Evolutionary conservation across 1,140 invertebrate genomes (phyloP), one percentile per base, ranked within the genome.

Genomic region (Himalopsyche phryganea): DNA sequence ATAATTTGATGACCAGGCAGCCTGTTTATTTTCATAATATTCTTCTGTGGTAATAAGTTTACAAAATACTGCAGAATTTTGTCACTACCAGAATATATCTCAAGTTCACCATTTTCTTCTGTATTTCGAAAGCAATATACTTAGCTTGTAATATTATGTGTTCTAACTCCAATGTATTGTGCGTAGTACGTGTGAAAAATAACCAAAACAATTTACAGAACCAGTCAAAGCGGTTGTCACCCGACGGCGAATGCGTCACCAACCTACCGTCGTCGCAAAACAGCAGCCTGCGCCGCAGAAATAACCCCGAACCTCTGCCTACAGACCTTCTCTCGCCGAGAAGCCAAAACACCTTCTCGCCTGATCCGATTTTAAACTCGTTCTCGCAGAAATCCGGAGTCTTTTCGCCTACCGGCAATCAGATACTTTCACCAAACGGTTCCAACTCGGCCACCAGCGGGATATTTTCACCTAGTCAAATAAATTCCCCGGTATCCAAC

Each of bases 401-500:
- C 56, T 71, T 75, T 50, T 67, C 69, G 66, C 71, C 74, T 51
- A 71, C 74, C 13, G 54, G 57, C 1, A 78, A 79, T 61, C 77
- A 80, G 62, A 60, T 81, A 41, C 72, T 76, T 20, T 81, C 80
- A 23, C 80, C 80, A 5, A 80, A 79, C 61, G 77, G 77, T 15
- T 78, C 75, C 9, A 79, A 75, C 59, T 81, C 80, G 20, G 72
- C 81, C 18, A 77, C 77, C 14, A 78, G 76, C 61, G 75, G 76
- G n/a, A 78, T 78, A 65, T 78, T 78, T 65, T 79, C 77, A 35
- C 77, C 76, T 4, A 78, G 76, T 69, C 76, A 78, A 70, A 79
- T 79, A 13, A 78, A 77, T 50, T 78, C 76, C 40, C 77, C 77
- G 20, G 71, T 77, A 3, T 78, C 75, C 36, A 79, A 78, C 49